Conservation (phyloP, 1,140 invertebrate genomes). For the Hydropsyche tenuis region DNA sequence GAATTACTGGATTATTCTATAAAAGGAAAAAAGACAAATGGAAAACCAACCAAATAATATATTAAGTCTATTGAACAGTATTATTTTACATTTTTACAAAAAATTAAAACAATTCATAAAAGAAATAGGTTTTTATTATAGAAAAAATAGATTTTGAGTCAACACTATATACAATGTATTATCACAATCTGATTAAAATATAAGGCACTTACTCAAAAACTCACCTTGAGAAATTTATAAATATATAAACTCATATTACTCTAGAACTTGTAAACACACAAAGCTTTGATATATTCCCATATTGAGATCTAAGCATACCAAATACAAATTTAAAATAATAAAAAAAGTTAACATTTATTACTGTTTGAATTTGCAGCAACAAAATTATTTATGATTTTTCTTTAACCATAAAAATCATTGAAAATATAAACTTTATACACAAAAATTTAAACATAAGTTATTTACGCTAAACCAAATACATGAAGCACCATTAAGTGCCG, state of each 20-base stretch:
- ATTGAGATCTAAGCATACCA: slow-evolving; percentile 18
- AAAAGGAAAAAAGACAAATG: slow-evolving; percentile 36
- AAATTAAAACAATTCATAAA: slow-evolving; percentile 23
- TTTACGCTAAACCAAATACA: neutral
- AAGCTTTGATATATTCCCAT: slow-evolving; percentile 14
- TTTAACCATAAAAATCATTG: neutral
- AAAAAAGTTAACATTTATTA: neutral
- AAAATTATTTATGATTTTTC: neutral
- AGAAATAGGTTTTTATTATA: slow-evolving; percentile 30
- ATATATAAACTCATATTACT: too few species aligned
- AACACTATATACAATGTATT: slow-evolving; percentile 22
- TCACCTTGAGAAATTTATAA: too few species aligned
- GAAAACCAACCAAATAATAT: neutral
- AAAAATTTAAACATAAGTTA: too few species aligned
- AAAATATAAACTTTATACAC: neutral
- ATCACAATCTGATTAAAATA: slow-evolving; percentile 9
- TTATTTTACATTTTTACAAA: neutral
- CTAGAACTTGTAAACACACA: neutral
- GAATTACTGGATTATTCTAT: slow-evolving; percentile 57
- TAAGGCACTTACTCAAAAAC: slow-evolving; percentile 16
- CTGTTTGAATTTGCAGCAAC: neutral
- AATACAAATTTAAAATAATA: slow-evolving; percentile 5
- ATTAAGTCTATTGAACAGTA: too few species aligned
- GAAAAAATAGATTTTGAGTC: slow-evolving; percentile 20
- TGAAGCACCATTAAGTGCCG: slow-evolving; percentile 1